phyloP scores from a whole-genome alignment of 2,797 vertebrate species.

The Chrysocyon brachyurus region DNA sequence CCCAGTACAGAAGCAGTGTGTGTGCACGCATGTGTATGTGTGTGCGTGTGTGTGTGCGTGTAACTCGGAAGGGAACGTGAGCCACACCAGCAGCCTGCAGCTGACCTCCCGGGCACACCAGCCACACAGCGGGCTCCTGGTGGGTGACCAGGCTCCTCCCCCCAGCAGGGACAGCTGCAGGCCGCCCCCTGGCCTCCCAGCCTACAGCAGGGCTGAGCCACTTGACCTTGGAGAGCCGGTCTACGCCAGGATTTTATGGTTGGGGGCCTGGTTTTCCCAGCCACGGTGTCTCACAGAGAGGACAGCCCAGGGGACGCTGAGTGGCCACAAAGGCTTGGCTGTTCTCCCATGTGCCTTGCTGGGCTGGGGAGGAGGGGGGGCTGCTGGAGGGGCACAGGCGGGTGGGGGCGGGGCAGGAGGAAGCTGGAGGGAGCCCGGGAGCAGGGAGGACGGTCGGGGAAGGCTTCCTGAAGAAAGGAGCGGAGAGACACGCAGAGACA shows the following conservation, averaged over 20 bases:
- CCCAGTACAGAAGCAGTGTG: not conserved
- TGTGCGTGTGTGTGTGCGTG: too few relatives aligned
- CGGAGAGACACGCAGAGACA: conserved; percentile 64
- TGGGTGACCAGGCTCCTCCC: not conserved
- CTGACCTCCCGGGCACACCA: not conserved
- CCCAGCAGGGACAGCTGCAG: conserved; percentile 61
- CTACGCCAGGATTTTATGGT: conserved; percentile 2
- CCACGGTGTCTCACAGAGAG: conserved; percentile 33
- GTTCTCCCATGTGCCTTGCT: conserved; percentile 34
- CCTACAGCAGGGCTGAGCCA: not conserved
- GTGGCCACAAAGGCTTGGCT: conserved; percentile 70
- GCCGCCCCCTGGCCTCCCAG: not conserved
- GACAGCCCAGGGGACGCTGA: not conserved
- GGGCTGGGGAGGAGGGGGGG: not conserved
- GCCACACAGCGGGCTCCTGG: not conserved
- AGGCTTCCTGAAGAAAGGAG: not conserved
- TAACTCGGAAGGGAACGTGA: not conserved
- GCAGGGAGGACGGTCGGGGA: not conserved
- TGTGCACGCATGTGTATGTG: accelerated
- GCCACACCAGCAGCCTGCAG: not conserved
- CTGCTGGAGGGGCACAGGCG: too few relatives aligned
- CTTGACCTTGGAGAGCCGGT: conserved; percentile 46
- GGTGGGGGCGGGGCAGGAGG: not conserved
- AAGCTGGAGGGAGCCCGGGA: not conserved
- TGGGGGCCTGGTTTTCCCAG: conserved; percentile 72